phyloP scores from a whole-genome alignment of 1,140 invertebrate species.

The Riptortus pedestris region DNA sequence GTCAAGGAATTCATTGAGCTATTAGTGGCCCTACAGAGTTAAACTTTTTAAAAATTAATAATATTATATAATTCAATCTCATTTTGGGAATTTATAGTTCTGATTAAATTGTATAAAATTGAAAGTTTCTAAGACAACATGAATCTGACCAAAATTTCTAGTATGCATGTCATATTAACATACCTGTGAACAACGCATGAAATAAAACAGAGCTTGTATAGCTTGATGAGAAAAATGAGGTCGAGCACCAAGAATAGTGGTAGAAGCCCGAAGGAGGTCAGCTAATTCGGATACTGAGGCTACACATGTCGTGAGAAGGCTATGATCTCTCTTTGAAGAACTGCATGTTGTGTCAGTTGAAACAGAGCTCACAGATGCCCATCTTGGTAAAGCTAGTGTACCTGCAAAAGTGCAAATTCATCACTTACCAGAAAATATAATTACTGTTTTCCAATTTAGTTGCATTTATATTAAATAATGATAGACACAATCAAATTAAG shows the following conservation, averaged over 20 bases:
- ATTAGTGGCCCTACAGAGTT: no score
- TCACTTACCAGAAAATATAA: slow-evolving; percentile 14
- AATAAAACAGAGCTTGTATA: slow-evolving; percentile 71
- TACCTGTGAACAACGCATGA: slow-evolving; percentile 80
- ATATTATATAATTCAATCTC: no score
- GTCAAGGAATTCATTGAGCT: no score
- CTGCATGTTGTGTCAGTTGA: slow-evolving; percentile 33
- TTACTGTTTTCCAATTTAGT: neutral
- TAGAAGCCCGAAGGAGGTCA: slow-evolving; percentile 54
- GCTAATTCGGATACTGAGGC: slow-evolving; percentile 66
- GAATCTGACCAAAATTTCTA: no score
- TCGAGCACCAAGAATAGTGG: slow-evolving; percentile 37
- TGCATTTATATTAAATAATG: no score
- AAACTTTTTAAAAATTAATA: no score
- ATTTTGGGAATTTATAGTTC: no score
- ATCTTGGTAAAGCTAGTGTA: slow-evolving; percentile 67
- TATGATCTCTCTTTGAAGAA: slow-evolving; percentile 49
- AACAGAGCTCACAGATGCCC: slow-evolving; percentile 65
- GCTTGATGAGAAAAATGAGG: slow-evolving; percentile 52
- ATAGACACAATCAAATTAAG: no score
- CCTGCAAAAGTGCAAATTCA: slow-evolving; percentile 23
- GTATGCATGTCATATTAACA: no score
- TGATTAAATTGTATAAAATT: no score
- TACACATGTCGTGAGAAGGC: slow-evolving; percentile 75
- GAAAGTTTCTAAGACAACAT: no score